phyloP scores from a whole-genome alignment of 2,797 vertebrate species.

The Myotis myotis region DNA sequence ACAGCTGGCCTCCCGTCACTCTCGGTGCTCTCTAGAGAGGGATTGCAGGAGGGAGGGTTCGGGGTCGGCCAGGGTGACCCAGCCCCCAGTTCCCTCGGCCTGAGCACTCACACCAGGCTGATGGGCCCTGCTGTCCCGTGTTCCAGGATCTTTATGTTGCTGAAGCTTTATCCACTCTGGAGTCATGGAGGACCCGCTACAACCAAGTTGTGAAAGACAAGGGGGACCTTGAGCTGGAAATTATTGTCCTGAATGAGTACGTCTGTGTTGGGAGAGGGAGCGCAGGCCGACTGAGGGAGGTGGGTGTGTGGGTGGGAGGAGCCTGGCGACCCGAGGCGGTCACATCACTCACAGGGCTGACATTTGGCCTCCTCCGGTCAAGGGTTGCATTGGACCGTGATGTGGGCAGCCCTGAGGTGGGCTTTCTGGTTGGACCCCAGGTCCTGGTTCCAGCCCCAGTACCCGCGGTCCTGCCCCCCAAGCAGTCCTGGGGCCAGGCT shows the following conservation, averaged over 20 bases:
- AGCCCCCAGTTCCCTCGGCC: neutral
- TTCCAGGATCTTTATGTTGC: slow-evolving; percentile 89
- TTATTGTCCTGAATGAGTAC: slow-evolving; percentile 90
- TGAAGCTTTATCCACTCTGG: slow-evolving; percentile 86
- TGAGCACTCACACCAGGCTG: neutral
- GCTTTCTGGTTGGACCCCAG: neutral
- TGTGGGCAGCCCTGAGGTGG: neutral
- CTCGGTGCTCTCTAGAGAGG: neutral
- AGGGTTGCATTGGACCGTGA: neutral
- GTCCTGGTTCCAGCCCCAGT: neutral
- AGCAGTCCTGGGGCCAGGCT: neutral
- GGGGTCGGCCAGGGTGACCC: neutral
- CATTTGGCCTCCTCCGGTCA: neutral
- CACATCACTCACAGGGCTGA: fast-evolving
- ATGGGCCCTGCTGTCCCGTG: neutral
- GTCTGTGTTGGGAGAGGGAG: slow-evolving; percentile 52
- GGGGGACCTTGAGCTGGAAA: slow-evolving; percentile 88
- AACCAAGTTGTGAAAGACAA: slow-evolving; percentile 89
- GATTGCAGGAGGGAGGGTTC: neutral
- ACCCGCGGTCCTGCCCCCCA: neutral
- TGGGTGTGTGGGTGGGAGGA: neutral
- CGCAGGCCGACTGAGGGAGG: neutral
- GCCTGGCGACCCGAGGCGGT: neutral
- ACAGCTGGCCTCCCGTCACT: neutral
- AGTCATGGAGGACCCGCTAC: slow-evolving; percentile 89